phyloP scores from a whole-genome alignment of 2,113 vertebrate species.

The Puffinus mauretanicus region DNA sequence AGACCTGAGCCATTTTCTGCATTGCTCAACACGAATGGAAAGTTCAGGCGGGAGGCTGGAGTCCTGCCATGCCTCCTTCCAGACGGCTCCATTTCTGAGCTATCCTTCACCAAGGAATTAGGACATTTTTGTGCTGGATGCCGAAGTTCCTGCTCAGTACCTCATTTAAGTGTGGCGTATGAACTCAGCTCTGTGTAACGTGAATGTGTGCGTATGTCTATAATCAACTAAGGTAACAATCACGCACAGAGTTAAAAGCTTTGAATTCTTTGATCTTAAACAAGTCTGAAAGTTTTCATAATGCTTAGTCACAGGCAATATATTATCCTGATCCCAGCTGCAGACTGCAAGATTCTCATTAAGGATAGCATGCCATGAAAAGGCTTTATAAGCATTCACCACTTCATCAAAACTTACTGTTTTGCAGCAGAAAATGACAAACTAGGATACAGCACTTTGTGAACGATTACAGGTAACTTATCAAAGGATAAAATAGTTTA shows the following conservation, averaged over 20 bases:
- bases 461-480: not conserved
- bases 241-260: not conserved
- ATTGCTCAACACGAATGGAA: not conserved
- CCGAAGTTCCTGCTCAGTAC: not conserved
- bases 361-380: not conserved
- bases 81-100: not conserved
- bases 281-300: not conserved
- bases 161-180: not conserved
- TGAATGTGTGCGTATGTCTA: not conserved
- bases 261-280: not conserved
- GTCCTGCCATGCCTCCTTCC: not conserved
- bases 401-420: not conserved
- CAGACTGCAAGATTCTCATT: not conserved
- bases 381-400: not conserved
- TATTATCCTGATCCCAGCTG: not conserved
- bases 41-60: not conserved
- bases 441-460: not conserved
- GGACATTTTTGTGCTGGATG: not conserved
- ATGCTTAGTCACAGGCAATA: not conserved
- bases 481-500: not conserved
- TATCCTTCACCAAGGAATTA: not conserved
- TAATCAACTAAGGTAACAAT: not conserved
- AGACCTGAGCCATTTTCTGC: not conserved
- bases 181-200: not conserved
- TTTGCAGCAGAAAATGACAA: not conserved